Evolutionary conservation across 2,888 invertebrate species (phyloP).

Genomic region (Cetonia aurata): DNA sequence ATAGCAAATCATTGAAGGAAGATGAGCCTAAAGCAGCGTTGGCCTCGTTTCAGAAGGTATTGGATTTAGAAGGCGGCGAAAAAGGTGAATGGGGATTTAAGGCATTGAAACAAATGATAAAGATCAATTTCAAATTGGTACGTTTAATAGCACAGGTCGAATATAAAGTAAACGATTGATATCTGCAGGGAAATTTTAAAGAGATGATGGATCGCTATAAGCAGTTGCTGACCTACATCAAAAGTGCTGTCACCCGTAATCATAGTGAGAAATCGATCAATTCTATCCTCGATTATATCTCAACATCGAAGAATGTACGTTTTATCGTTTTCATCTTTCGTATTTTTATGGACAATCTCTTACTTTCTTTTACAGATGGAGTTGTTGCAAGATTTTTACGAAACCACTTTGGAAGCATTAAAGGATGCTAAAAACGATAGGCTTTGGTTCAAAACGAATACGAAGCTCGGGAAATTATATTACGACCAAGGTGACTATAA

Average conservation of each 20-base stretch:
- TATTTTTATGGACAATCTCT: neutral
- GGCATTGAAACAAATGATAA: constrained; percentile 99
- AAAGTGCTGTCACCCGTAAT: constrained; percentile 98
- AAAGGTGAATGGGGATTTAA: constrained; percentile 99
- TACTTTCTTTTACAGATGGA: constrained; percentile 81
- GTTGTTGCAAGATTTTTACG: constrained; percentile 97
- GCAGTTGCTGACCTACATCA: constrained; percentile 96
- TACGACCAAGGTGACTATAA: constrained; percentile 96
- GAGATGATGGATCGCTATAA: constrained; percentile 83
- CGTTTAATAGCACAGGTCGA: constrained; percentile 54
- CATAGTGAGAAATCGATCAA: constrained; percentile 99
- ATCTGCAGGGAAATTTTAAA: constrained; percentile 81
- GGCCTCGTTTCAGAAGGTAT: constrained; percentile 93
- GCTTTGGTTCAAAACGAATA: constrained; percentile 99
- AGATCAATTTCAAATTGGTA: constrained; percentile 98
- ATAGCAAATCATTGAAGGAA: constrained; percentile 98
- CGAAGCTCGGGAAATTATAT: constrained; percentile 97
- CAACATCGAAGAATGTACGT: constrained; percentile 99
- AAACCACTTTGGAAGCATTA: constrained; percentile 92
- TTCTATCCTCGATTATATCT: constrained; percentile 98
- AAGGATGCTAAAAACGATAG: constrained; percentile 99
- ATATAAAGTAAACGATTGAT: neutral
- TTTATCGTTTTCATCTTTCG: constrained; percentile 52
- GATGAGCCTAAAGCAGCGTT: constrained; percentile 94
- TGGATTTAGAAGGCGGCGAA: constrained; percentile 96